Evolutionary conservation across 2,888 invertebrate genomes (phyloP).

Genomic region (Epinotia bilunana): DNA sequence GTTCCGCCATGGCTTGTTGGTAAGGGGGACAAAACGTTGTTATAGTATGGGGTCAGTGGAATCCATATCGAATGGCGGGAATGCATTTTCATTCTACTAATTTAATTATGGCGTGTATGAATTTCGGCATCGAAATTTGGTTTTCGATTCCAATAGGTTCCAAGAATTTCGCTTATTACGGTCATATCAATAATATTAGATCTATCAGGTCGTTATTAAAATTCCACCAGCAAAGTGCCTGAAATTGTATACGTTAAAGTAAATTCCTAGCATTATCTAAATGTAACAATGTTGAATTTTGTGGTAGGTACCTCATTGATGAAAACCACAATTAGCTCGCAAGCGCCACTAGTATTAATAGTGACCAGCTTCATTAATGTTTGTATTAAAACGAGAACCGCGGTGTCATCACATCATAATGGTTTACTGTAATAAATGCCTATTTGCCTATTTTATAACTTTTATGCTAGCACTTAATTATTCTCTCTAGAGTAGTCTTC

Average conservation of each 20-base stretch:
- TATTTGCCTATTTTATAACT: too few relatives aligned
- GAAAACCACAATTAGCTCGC: neutral
- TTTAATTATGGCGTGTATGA: constrained; percentile 46
- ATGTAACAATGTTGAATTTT: neutral
- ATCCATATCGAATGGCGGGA: constrained; percentile 47
- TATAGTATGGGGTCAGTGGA: constrained; percentile 58
- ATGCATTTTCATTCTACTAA: constrained; percentile 37
- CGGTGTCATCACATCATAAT: too few relatives aligned
- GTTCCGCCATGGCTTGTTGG: constrained; percentile 79
- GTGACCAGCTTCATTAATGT: neutral
- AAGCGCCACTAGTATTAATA: neutral
- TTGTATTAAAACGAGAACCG: neutral
- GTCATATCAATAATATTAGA: neutral
- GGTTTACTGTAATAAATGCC: too few relatives aligned
- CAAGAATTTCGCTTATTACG: neutral
- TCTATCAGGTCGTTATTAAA: neutral
- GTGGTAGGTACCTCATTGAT: too few relatives aligned
- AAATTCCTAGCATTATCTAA: neutral
- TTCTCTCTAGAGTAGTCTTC: too few relatives aligned
- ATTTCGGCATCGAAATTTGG: neutral
- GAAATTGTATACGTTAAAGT: neutral
- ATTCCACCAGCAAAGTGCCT: neutral
- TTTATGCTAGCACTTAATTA: too few relatives aligned
- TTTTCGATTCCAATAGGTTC: neutral
- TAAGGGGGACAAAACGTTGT: constrained; percentile 61